These are phyloP conservation scores for Trididemnum miniatum DNA, from an alignment of 23 tunicate species.

Conservation along the genomic window DNA sequence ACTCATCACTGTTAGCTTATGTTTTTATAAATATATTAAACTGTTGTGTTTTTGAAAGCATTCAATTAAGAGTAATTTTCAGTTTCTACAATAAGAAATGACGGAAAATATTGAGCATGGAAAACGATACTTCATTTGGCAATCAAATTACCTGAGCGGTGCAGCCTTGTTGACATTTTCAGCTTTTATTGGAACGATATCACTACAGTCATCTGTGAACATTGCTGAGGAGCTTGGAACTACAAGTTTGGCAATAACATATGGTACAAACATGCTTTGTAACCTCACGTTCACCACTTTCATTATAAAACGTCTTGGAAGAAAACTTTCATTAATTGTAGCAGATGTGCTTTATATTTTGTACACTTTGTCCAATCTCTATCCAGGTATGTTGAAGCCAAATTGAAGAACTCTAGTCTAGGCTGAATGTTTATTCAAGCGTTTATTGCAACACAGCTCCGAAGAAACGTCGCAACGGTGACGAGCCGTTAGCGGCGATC, in stretches of 20 bases:
- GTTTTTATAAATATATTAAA: too few relatives aligned
- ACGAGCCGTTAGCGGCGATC: too few relatives aligned
- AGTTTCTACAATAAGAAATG: too few relatives aligned
- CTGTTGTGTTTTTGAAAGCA: too few relatives aligned
- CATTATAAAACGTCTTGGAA: slow-evolving; percentile 1
- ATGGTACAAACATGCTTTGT: not conserved
- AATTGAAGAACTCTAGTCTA: not conserved
- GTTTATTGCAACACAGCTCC: too few relatives aligned
- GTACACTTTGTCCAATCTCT: slow-evolving; percentile 23
- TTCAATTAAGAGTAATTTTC: too few relatives aligned
- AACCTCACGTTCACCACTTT: slow-evolving; percentile 6
- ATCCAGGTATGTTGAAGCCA: slow-evolving; percentile 22
- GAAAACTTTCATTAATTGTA: not conserved
- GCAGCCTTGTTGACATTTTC: slow-evolving; percentile 7
- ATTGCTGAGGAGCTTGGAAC: slow-evolving; percentile 29
- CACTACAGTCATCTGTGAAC: slow-evolving; percentile 39
- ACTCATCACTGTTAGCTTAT: too few relatives aligned
- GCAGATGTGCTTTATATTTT: slow-evolving; percentile 1
- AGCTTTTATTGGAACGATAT: slow-evolving; percentile 21
- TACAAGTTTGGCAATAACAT: slow-evolving; percentile 18
- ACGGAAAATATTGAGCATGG: not conserved
- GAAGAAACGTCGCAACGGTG: too few relatives aligned
- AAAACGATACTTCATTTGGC: not conserved
- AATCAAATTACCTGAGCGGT: slow-evolving; percentile 10
- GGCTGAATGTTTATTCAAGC: too few relatives aligned